These are phyloP conservation scores for Sepiola atlantica DNA, from an alignment of 2,888 invertebrate genomes.

Conservation along the genomic window DNA sequence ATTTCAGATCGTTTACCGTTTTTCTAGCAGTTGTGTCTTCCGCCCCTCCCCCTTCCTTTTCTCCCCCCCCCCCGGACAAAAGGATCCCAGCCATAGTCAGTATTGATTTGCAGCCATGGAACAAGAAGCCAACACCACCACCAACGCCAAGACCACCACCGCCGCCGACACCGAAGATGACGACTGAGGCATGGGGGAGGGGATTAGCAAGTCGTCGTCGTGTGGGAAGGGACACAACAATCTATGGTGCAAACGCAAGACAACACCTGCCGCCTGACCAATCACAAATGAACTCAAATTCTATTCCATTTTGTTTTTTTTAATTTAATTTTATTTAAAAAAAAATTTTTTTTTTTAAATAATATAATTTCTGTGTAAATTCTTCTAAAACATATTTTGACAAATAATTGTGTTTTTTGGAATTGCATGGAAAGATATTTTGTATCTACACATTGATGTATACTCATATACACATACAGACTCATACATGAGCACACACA, in stretches of 20 bases:
- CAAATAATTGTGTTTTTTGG: no score
- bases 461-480: no score
- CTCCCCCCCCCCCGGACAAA: not conserved
- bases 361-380: not conserved
- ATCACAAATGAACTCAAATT: not conserved
- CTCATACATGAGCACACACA: no score
- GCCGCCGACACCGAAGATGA: not conserved
- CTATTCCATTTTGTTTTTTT: no score
- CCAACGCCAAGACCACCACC: not conserved
- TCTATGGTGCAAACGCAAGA: conserved; percentile 1
- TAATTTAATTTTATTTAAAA: no score
- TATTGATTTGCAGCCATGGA: not conserved
- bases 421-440: no score
- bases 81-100: not conserved
- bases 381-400: not conserved
- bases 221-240: not conserved
- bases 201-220: not conserved
- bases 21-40: not conserved
- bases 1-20: not conserved
- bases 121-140: not conserved
- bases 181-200: not conserved
- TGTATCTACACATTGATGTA: no score
- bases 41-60: not conserved
- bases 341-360: no score
- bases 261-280: not conserved